Evolutionary conservation across 2,113 vertebrate species (phyloP).

Genomic region (Oncorhynchus kisutch): DNA sequence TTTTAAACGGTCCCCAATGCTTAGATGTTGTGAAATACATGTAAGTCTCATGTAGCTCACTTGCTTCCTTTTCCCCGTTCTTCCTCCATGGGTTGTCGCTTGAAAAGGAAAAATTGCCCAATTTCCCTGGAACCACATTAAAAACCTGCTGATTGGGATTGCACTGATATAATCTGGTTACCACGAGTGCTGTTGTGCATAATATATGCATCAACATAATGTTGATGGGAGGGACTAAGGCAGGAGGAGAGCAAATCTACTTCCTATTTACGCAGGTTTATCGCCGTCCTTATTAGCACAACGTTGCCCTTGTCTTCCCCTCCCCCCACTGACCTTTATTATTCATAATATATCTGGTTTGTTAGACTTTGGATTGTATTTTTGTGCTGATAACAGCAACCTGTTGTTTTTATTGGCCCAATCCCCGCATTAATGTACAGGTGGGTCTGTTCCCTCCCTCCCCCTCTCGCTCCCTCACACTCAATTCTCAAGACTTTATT

Average conservation of each 20-base stretch:
- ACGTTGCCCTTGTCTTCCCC: background rate
- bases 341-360: slow-evolving; percentile 23
- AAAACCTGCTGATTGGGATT: background rate
- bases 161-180: background rate
- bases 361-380: slow-evolving; percentile 30
- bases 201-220: background rate
- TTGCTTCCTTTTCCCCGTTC: background rate
- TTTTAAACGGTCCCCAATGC: slow-evolving; percentile 17
- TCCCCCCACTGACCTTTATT: slow-evolving; percentile 2
- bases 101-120: background rate
- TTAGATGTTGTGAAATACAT: background rate
- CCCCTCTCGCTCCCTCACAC: too few species aligned
- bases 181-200: background rate
- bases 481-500: too few species aligned
- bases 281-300: background rate
- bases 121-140: background rate
- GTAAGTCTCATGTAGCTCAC: background rate
- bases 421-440: slow-evolving; percentile 7
- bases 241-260: background rate
- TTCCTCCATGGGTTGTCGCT: background rate
- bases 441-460: background rate
- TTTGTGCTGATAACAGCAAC: slow-evolving; percentile 15
- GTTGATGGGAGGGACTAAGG: background rate
- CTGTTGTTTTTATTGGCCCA: slow-evolving; percentile 22
- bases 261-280: slow-evolving; percentile 14